A percentile compares a stretch with the other conserved stretches of the same genome.
phyloP scores from a whole-genome alignment of 1,140 invertebrate genomes.

The Bombus soroeensis region DNA sequence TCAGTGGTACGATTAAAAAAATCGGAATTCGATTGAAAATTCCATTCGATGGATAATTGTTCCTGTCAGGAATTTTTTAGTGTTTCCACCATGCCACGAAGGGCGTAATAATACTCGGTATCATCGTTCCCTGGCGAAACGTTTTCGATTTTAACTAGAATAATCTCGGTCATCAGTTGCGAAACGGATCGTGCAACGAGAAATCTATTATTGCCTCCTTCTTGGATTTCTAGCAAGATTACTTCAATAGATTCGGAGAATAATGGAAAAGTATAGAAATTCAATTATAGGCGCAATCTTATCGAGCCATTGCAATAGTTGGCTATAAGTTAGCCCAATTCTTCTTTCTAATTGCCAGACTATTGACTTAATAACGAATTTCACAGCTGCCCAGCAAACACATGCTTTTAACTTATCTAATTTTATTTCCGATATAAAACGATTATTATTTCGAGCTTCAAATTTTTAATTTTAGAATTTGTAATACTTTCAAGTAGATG shows the following conservation, averaged over 20 bases:
- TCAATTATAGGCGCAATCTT: background rate
- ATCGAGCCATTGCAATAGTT: background rate
- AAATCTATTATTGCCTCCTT: slow-evolving; percentile 18
- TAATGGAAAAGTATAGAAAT: slow-evolving; percentile 15
- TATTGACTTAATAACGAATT: background rate
- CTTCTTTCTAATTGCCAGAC: background rate
- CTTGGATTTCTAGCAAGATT: background rate
- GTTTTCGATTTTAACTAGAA: background rate
- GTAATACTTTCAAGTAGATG: no score
- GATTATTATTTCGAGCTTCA: no score
- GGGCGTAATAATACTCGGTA: no score
- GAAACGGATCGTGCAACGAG: no score
- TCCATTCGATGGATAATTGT: background rate
- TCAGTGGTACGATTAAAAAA: background rate
- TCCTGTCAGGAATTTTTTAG: background rate
- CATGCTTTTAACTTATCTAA: background rate
- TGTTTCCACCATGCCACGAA: background rate
- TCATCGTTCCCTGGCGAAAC: background rate
- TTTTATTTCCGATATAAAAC: background rate
- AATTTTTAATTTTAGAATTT: no score
- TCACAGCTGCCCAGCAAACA: background rate
- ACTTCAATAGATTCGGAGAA: slow-evolving; percentile 17
- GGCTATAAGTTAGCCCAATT: background rate
- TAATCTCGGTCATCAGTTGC: background rate
- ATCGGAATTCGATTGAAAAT: background rate